Evolutionary conservation across 2,888 invertebrate genomes (phyloP).

Genomic region (Hyppa rectilinea): DNA sequence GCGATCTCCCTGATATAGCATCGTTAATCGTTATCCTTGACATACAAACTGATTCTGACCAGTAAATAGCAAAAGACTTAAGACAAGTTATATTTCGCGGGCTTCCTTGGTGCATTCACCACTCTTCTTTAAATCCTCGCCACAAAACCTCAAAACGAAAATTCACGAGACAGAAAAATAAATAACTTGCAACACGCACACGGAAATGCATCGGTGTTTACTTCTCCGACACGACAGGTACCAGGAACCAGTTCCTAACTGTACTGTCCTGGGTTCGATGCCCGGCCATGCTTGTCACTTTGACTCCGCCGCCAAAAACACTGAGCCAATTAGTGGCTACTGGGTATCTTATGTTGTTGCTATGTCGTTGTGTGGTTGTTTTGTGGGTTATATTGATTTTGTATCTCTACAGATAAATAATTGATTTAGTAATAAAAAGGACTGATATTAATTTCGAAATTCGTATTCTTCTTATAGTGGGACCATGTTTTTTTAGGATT

Average conservation of each 20-base stretch:
- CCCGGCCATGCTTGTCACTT: conserved; percentile 69
- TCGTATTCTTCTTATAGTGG: no score
- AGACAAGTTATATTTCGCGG: no score
- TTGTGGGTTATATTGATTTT: background rate
- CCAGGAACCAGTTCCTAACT: conserved; percentile 73
- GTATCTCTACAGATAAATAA: background rate
- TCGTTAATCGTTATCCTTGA: no score
- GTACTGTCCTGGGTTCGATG: conserved; percentile 77
- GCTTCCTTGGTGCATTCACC: no score
- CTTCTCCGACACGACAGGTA: conserved; percentile 55
- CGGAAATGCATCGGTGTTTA: conserved; percentile 65
- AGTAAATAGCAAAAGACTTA: no score
- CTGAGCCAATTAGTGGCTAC: conserved; percentile 57
- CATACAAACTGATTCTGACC: no score
- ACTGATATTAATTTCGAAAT: no score
- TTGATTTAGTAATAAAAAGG: no score
- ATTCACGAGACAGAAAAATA: conserved; percentile 11
- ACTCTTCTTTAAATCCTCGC: no score
- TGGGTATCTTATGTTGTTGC: conserved; percentile 16
- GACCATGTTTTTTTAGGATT: no score
- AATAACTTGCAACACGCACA: conserved; percentile 21
- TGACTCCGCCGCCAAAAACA: conserved; percentile 61
- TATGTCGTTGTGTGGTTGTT: background rate
- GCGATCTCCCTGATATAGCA: no score
- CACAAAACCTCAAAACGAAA: no score